These are phyloP conservation scores for Bombylius discolor DNA, from an alignment of 2,888 invertebrate species.

Conservation along the genomic window DNA sequence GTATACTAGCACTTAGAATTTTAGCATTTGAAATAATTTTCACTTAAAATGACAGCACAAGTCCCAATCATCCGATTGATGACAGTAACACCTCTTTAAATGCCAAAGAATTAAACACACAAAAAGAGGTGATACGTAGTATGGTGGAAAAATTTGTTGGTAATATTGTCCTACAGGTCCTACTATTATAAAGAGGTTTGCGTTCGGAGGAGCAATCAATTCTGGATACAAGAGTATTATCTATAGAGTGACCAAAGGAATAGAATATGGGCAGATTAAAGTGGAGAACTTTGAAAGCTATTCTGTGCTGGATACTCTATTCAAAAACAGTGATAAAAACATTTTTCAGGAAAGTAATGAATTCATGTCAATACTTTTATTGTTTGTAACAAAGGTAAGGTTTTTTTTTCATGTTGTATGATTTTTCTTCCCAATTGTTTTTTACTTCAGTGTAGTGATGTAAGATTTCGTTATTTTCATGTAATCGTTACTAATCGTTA, in stretches of 20 bases:
- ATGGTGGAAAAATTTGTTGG: conserved; percentile 49
- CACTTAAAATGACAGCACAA: too few relatives aligned
- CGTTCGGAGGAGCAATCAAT: conserved; percentile 6
- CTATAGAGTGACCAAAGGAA: conserved; percentile 27
- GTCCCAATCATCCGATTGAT: too few relatives aligned
- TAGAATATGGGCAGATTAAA: conserved; percentile 26
- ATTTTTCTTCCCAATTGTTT: too few relatives aligned
- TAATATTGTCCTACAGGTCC: conserved; percentile 26
- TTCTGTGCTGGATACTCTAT: too few relatives aligned
- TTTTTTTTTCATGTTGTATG: too few relatives aligned
- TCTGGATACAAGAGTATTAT: conserved; percentile 28
- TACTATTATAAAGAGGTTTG: conserved; percentile 22
- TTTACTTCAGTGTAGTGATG: too few relatives aligned
- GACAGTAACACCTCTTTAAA: conserved; percentile 20
- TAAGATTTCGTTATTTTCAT: too few relatives aligned
- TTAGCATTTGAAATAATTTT: too few relatives aligned
- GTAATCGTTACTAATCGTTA: too few relatives aligned
- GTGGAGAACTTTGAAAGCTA: too few relatives aligned
- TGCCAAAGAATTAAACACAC: conserved; percentile 62
- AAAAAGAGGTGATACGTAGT: conserved; percentile 64
- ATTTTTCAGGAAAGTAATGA: conserved; percentile 32
- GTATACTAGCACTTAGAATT: conserved; percentile 61
- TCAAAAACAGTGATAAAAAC: conserved; percentile 31
- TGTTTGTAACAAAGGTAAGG: conserved; percentile 29
- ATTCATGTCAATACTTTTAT: conserved; percentile 29